Conservation (phyloP, 2,888 invertebrate genomes). For the Carterocephalus palaemon region DNA sequence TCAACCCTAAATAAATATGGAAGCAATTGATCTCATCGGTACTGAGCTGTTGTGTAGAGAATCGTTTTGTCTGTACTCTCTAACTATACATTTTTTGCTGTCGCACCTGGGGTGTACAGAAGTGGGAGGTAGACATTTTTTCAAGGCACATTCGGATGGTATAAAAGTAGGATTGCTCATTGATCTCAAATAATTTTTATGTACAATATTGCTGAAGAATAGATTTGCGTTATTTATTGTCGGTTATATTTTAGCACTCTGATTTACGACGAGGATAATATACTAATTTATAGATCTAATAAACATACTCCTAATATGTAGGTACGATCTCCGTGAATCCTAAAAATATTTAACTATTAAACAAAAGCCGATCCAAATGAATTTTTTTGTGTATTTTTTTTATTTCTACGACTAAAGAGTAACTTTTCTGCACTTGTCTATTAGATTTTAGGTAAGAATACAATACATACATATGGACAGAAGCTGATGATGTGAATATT, state of each 20-base stretch:
- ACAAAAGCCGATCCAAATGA: slow-evolving; percentile 15
- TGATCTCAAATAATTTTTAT: slow-evolving; percentile 77
- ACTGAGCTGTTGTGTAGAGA: slow-evolving; percentile 40
- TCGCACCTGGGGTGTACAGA: slow-evolving; percentile 61
- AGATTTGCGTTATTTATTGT: slow-evolving; percentile 65
- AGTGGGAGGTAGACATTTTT: slow-evolving; percentile 37
- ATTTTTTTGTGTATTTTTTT: slow-evolving; percentile 19
- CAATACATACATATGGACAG: slow-evolving; percentile 8
- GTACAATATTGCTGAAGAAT: slow-evolving; percentile 57
- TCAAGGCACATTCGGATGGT: slow-evolving; percentile 30
- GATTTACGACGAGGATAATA: too few relatives aligned
- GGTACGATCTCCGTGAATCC: slow-evolving; percentile 63
- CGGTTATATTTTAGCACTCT: too few relatives aligned
- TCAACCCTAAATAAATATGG: slow-evolving; percentile 36
- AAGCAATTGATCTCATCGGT: slow-evolving; percentile 53
- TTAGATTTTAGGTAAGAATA: slow-evolving; percentile 14
- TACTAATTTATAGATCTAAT: slow-evolving; percentile 32
- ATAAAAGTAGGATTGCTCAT: slow-evolving; percentile 58
- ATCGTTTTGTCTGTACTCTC: slow-evolving; percentile 46
- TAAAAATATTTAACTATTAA: slow-evolving; percentile 53
- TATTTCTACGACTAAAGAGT: slow-evolving; percentile 15
- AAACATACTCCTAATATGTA: slow-evolving; percentile 29
- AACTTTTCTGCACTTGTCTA: slow-evolving; percentile 5
- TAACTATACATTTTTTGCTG: slow-evolving; percentile 46
- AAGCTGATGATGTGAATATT: slow-evolving; percentile 23